These are phyloP conservation scores for Pluvianellus socialis DNA, from an alignment of 2,113 vertebrate species.

Conservation along the genomic window DNA sequence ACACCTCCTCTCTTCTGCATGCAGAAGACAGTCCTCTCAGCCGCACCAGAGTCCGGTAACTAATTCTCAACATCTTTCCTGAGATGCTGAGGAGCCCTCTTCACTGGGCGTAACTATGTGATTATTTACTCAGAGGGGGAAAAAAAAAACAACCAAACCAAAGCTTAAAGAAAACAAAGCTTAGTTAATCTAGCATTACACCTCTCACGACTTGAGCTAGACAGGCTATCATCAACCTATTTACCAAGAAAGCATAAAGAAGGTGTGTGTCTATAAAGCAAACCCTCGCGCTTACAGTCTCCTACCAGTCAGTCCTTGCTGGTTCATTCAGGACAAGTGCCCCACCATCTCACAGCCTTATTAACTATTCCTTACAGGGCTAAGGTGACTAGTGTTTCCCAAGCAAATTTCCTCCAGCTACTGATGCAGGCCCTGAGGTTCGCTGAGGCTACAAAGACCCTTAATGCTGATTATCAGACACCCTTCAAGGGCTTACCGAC, in stretches of 20 bases:
- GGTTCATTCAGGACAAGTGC: neutral
- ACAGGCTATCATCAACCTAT: neutral
- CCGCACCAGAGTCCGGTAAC: neutral
- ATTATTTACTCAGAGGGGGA: neutral
- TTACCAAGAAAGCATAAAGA: neutral
- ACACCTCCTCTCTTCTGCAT: neutral
- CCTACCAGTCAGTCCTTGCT: neutral
- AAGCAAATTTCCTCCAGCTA: neutral
- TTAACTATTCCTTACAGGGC: neutral
- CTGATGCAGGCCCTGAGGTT: neutral
- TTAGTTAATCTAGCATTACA: neutral
- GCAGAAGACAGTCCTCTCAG: neutral
- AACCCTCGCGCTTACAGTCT: neutral
- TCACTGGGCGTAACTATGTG: neutral
- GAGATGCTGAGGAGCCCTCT: neutral
- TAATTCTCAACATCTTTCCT: neutral
- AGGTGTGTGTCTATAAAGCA: neutral
- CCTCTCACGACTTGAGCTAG: neutral
- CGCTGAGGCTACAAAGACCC: neutral
- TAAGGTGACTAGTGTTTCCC: neutral
- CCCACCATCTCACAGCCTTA: neutral
- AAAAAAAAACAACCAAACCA: neutral
- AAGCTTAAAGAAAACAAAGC: neutral
- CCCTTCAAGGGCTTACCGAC: neutral
- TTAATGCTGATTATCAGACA: neutral